These are phyloP conservation scores for Brachyistius frenatus DNA, from an alignment of 2,113 vertebrate genomes.

Conservation along the genomic window DNA sequence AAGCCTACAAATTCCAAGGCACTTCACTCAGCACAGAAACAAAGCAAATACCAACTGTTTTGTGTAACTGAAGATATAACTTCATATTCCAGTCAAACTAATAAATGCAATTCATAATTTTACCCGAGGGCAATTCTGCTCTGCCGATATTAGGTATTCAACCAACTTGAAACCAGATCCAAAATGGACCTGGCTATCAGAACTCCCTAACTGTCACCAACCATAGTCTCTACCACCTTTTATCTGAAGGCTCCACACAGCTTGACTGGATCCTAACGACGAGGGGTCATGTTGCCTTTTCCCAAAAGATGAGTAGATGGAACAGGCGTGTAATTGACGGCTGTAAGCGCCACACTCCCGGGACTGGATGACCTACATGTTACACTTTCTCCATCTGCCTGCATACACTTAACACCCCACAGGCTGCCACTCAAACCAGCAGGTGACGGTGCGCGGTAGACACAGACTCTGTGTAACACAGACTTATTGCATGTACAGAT, in stretches of 20 bases:
- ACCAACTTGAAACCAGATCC: background rate
- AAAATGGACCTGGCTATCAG: background rate
- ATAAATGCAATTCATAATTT: too few species aligned
- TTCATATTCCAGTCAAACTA: too few species aligned
- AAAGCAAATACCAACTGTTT: too few species aligned
- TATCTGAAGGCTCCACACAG: slow-evolving; percentile 34
- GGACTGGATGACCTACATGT: slow-evolving; percentile 72
- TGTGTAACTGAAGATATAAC: too few species aligned
- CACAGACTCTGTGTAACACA: background rate
- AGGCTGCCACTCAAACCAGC: slow-evolving; percentile 74
- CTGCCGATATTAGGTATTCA: background rate
- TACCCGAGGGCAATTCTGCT: too few species aligned
- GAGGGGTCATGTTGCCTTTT: slow-evolving; percentile 32
- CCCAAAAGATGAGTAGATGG: slow-evolving; percentile 36
- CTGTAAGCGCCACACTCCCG: slow-evolving; percentile 49
- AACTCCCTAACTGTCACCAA: background rate
- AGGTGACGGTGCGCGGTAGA: slow-evolving; percentile 49
- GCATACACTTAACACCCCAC: slow-evolving; percentile 61
- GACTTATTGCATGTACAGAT: slow-evolving; percentile 44
- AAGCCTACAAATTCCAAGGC: background rate
- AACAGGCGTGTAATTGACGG: slow-evolving; percentile 45
- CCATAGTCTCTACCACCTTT: background rate
- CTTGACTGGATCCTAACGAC: slow-evolving; percentile 24
- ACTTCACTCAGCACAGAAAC: too few species aligned
- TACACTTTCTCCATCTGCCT: slow-evolving; percentile 66